Conservation (phyloP, 1,140 invertebrate species). For the Drosophila azteca region DNA sequence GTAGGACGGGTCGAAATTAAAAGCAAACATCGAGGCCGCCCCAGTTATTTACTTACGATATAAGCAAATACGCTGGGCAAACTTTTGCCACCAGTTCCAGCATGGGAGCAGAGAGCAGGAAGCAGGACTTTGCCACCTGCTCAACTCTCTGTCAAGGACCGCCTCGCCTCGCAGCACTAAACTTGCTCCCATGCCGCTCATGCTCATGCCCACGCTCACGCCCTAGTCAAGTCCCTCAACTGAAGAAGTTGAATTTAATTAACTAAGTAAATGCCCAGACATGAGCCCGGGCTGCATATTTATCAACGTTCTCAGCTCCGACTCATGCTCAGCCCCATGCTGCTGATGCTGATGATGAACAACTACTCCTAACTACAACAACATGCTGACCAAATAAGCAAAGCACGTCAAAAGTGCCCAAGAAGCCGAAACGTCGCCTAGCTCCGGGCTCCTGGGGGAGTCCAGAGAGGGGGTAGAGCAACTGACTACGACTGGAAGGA, state of each 20-base stretch:
- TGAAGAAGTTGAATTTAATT: slow-evolving; percentile 79
- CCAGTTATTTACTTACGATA: slow-evolving; percentile 68
- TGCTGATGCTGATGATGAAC: slow-evolving; percentile 19
- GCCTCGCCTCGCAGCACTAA: slow-evolving; percentile 36
- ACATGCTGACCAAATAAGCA: slow-evolving; percentile 63
- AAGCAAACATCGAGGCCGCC: slow-evolving; percentile 62
- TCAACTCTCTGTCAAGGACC: slow-evolving; percentile 23
- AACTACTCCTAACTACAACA: slow-evolving; percentile 29
- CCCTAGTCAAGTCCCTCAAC: slow-evolving; percentile 41
- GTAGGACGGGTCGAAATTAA: slow-evolving; percentile 65
- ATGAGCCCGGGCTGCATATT: slow-evolving; percentile 60
- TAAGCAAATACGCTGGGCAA: slow-evolving; percentile 62
- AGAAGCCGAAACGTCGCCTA: slow-evolving; percentile 32
- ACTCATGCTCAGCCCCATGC: not conserved
- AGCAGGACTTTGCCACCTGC: not conserved
- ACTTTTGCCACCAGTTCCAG: slow-evolving; percentile 22
- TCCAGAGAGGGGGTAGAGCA: not conserved
- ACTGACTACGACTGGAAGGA: slow-evolving; percentile 28
- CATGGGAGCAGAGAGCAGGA: not conserved
- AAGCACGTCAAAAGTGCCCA: slow-evolving; percentile 59
- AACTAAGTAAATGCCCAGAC: slow-evolving; percentile 80
- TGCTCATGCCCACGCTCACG: not conserved
- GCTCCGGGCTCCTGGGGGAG: slow-evolving; percentile 16
- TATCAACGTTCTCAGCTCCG: slow-evolving; percentile 50
- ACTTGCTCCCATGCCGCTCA: slow-evolving; percentile 35